These are phyloP conservation scores for Agrypnus murinus DNA, from an alignment of 2,888 invertebrate genomes.

Conservation along the genomic window DNA sequence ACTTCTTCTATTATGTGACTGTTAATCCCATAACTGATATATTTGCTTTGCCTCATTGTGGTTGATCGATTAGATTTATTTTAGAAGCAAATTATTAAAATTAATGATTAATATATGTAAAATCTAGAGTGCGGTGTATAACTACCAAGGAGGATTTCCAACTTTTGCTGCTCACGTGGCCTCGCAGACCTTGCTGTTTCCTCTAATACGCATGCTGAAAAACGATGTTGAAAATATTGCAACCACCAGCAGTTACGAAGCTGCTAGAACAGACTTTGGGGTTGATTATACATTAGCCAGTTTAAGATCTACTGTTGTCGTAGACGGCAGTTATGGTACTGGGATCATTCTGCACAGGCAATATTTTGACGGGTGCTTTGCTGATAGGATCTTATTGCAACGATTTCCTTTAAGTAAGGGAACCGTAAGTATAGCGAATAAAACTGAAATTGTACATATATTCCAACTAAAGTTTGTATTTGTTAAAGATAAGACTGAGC, in stretches of 20 bases:
- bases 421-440: constrained; percentile 67
- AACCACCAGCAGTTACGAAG: constrained; percentile 79
- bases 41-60: too few species aligned
- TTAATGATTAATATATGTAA: too few species aligned
- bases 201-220: constrained; percentile 75
- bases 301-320: constrained; percentile 65
- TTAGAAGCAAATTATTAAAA: too few species aligned
- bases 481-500: too few species aligned
- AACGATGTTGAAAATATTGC: constrained; percentile 77
- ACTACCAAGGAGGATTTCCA: constrained; percentile 76
- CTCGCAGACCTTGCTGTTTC: constrained; percentile 77
- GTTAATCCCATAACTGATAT: too few species aligned
- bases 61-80: too few species aligned
- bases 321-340: constrained; percentile 65
- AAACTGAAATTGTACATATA: too few species aligned
- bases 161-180: constrained; percentile 78
- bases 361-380: constrained; percentile 72
- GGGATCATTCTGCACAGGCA: constrained; percentile 74
- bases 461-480: too few species aligned
- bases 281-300: constrained; percentile 71
- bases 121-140: constrained; percentile 66
- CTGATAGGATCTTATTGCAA: constrained; percentile 65
- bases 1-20: too few species aligned
- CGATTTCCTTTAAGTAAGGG: constrained; percentile 70
- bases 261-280: constrained; percentile 82